Conservation (phyloP, 2,113 vertebrate genomes). For the Leptobrachium ailaonicum region DNA sequence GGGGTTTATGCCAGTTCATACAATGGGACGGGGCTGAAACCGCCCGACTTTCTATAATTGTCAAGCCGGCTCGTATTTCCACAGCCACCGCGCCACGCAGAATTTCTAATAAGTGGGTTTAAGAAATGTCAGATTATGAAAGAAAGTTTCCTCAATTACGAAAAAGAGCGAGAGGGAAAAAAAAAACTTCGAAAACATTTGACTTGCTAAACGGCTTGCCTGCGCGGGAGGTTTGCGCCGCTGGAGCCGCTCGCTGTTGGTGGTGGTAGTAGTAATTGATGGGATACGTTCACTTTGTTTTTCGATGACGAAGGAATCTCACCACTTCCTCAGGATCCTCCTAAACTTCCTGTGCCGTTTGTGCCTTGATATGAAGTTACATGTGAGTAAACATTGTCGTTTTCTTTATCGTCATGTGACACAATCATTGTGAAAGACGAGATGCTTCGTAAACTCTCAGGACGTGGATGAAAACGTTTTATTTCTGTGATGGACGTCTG, state of each 20-base stretch:
- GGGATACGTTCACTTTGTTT: slow-evolving; percentile 62
- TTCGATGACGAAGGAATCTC: too few relatives aligned
- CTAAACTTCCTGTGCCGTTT: too few relatives aligned
- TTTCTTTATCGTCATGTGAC: too few relatives aligned
- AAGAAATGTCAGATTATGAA: slow-evolving; percentile 86
- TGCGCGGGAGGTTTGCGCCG: slow-evolving; percentile 64
- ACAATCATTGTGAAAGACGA: too few relatives aligned
- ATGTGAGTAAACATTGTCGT: too few relatives aligned
- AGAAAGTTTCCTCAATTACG: slow-evolving; percentile 78
- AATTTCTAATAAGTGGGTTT: slow-evolving; percentile 83
- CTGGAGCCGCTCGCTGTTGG: slow-evolving; percentile 61
- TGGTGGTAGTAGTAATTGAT: slow-evolving; percentile 50
- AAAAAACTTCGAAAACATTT: slow-evolving; percentile 81
- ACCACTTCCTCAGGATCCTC: too few relatives aligned
- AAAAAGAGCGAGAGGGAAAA: too few relatives aligned
- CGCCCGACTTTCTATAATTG: slow-evolving; percentile 96
- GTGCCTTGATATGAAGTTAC: too few relatives aligned
- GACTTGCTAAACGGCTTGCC: slow-evolving; percentile 80
- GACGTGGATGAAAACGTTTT: too few relatives aligned
- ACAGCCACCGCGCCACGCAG: slow-evolving; percentile 82
- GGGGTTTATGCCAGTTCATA: slow-evolving; percentile 98
- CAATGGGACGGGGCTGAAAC: slow-evolving; percentile 97
- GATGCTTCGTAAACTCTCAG: too few relatives aligned
- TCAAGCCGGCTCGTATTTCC: slow-evolving; percentile 97
- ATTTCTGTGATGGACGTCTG: too few relatives aligned